Percentiles rank a stretch among this genome's conserved stretches.
phyloP scores from a whole-genome alignment of 2,888 invertebrate genomes.

The Aspidapion aeneum region DNA sequence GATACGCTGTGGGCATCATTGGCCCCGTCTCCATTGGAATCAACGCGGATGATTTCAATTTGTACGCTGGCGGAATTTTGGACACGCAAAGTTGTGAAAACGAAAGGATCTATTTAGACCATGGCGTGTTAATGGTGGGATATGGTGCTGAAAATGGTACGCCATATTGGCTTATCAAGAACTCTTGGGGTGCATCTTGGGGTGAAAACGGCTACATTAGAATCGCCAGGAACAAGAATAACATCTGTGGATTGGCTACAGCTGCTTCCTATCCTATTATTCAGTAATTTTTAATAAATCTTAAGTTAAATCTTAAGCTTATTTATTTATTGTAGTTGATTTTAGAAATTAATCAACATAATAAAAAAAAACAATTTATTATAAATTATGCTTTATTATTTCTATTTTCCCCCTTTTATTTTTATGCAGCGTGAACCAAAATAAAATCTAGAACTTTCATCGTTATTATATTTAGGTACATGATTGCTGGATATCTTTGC shows the following conservation, averaged over 20 bases:
- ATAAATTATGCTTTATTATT: no score
- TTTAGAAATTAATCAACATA: no score
- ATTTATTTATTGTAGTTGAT: no score
- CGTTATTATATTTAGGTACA: no score
- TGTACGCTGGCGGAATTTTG: constrained; percentile 75
- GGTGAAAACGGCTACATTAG: neutral
- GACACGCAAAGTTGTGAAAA: constrained; percentile 62
- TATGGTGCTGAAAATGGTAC: constrained; percentile 53
- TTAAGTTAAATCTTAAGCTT: no score
- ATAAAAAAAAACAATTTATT: no score
- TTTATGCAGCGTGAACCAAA: no score
- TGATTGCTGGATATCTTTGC: no score
- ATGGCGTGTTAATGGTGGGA: constrained; percentile 75
- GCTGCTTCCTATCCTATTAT: neutral
- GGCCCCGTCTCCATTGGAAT: constrained; percentile 87
- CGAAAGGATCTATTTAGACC: constrained; percentile 61
- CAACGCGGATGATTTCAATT: constrained; percentile 80
- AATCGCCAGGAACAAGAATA: neutral
- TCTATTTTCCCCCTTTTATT: no score
- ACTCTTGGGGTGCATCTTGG: neutral
- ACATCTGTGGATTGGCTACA: neutral
- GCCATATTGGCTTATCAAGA: neutral
- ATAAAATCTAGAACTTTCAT: no score
- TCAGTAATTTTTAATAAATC: no score
- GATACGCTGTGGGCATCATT: constrained; percentile 70